These are phyloP conservation scores for Mythimna impura DNA, from an alignment of 2,888 invertebrate species.

Conservation along the genomic window DNA sequence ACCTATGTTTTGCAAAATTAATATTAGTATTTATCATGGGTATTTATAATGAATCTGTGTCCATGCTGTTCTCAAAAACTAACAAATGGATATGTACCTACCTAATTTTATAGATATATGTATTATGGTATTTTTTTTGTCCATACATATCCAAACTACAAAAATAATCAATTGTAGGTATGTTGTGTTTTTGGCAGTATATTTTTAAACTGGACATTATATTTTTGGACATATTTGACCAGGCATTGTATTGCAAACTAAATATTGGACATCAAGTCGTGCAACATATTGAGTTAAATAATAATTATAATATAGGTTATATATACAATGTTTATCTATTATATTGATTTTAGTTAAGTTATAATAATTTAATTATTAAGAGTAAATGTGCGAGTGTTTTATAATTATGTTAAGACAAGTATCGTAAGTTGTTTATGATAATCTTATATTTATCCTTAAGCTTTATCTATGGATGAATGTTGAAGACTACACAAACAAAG, in stretches of 20 bases:
- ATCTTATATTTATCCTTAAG: constrained; percentile 7
- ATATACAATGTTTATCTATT: not conserved
- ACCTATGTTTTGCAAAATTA: not conserved
- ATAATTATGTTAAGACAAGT: not conserved
- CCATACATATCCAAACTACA: too few relatives aligned
- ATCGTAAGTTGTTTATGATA: not conserved
- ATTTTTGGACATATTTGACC: not conserved
- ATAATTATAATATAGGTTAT: too few relatives aligned
- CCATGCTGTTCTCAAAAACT: too few relatives aligned
- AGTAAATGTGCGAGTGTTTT: constrained; percentile 23
- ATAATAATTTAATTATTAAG: constrained; percentile 13
- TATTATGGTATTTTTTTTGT: too few relatives aligned
- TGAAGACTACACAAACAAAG: constrained; percentile 1
- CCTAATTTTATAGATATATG: too few relatives aligned
- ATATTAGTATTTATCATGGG: too few relatives aligned
- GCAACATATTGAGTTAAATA: constrained; percentile 1
- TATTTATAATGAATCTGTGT: too few relatives aligned
- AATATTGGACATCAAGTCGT: constrained; percentile 5
- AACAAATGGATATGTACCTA: too few relatives aligned
- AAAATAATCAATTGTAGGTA: too few relatives aligned
- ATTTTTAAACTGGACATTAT: not conserved
- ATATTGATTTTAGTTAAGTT: constrained; percentile 19
- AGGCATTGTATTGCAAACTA: not conserved
- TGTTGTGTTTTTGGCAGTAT: too few relatives aligned
- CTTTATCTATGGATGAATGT: constrained; percentile 1